Conservation (phyloP, 2,797 vertebrate genomes). For the Anniella stebbinsi region DNA sequence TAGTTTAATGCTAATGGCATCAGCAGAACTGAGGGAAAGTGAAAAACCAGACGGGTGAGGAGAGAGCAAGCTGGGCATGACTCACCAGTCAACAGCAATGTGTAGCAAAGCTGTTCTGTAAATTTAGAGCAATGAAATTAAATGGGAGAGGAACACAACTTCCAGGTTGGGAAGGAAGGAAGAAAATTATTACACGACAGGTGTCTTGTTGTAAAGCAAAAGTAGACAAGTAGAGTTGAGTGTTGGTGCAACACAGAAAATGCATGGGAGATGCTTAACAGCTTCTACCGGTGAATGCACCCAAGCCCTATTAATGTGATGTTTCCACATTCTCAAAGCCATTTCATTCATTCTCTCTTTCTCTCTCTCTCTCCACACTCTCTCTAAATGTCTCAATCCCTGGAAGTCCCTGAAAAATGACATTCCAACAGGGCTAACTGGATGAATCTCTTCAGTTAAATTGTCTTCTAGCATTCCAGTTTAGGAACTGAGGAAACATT, state of each 20-base stretch:
- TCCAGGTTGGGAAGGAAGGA: slow-evolving; percentile 14
- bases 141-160: slow-evolving; percentile 48
- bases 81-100: slow-evolving; percentile 14
- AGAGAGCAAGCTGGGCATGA: slow-evolving; percentile 23
- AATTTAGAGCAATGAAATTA: slow-evolving; percentile 32
- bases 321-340: neutral
- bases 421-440: neutral
- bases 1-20: slow-evolving; percentile 27
- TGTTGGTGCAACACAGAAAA: slow-evolving; percentile 33
- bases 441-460: neutral
- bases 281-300: neutral
- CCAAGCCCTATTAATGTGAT: slow-evolving; percentile 8
- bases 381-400: neutral
- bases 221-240: slow-evolving; percentile 45
- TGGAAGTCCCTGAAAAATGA: neutral
- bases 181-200: slow-evolving; percentile 27
- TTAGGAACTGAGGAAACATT: neutral
- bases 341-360: neutral
- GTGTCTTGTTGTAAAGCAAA: slow-evolving; percentile 55
- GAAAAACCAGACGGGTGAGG: slow-evolving; percentile 59
- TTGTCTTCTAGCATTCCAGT: neutral
- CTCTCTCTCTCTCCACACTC: too few species aligned
- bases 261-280: slow-evolving; percentile 5
- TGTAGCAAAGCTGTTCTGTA: slow-evolving; percentile 29
- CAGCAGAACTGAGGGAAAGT: slow-evolving; percentile 16